Percentiles rank a stretch among this genome's conserved stretches.
Evolutionary conservation across 2,888 invertebrate genomes (phyloP).

Genomic region (Endotricha flammealis): DNA sequence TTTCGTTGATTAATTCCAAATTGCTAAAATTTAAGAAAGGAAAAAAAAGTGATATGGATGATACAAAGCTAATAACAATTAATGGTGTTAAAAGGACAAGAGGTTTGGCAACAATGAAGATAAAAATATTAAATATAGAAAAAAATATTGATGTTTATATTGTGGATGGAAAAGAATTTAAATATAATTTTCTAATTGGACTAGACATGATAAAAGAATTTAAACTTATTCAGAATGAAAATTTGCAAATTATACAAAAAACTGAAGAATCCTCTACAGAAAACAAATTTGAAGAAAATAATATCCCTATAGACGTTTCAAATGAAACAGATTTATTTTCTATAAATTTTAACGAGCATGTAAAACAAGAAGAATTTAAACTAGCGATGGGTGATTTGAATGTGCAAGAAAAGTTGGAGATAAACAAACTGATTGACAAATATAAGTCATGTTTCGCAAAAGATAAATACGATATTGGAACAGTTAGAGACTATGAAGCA

Average conservation of each 20-base stretch:
- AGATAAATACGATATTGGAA: conserved; percentile 25
- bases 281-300: not conserved
- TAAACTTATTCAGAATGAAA: conserved; percentile 16
- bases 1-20: conserved; percentile 27
- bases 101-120: conserved; percentile 16
- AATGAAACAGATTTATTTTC: not conserved
- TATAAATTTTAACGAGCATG: conserved; percentile 21
- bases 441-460: conserved; percentile 19
- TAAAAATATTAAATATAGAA: conserved; percentile 21
- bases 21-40: conserved; percentile 18
- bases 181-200: conserved; percentile 16
- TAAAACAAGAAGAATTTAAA: conserved; percentile 11
- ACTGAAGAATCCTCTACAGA: too few species aligned
- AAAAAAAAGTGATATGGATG: conserved; percentile 6
- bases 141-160: conserved; percentile 18
- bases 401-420: conserved; percentile 6
- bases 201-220: conserved; percentile 15
- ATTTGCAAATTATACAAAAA: conserved; percentile 17
- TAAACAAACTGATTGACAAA: conserved; percentile 15
- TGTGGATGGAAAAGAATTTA: conserved; percentile 18
- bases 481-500: conserved; percentile 25
- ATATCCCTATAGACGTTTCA: not conserved
- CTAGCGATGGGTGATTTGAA: conserved; percentile 13
- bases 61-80: conserved; percentile 17
- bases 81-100: conserved; percentile 16